Percentiles rank a stretch among this genome's conserved stretches.
phyloP scores from a whole-genome alignment of 2,888 invertebrate genomes.

The Tenthredo mesomela region DNA sequence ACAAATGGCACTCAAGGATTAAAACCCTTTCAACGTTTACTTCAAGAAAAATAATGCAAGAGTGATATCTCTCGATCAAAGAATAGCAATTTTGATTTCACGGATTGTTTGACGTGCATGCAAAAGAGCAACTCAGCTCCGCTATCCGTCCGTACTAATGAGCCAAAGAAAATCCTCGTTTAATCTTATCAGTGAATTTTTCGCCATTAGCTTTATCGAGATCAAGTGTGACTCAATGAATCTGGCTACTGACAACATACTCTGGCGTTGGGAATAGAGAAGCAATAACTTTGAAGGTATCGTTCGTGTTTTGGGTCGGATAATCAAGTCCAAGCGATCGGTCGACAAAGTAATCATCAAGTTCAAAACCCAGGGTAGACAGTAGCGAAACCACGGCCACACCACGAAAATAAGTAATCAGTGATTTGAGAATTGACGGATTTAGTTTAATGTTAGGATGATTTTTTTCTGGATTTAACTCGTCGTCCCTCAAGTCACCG shows the following conservation, averaged over 20 bases:
- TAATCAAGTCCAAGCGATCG: not conserved
- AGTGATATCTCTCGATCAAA: not conserved
- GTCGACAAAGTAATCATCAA: not conserved
- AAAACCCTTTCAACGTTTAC: not conserved
- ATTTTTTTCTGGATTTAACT: not conserved
- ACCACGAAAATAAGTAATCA: constrained; percentile 34
- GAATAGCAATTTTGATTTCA: not conserved
- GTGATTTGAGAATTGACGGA: constrained; percentile 18
- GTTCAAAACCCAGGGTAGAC: not conserved
- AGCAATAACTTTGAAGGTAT: not conserved
- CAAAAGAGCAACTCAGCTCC: not conserved
- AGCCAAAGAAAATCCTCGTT: constrained; percentile 40
- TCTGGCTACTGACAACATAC: not conserved
- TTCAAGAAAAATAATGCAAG: not conserved
- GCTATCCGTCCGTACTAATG: not conserved
- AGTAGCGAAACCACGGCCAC: constrained; percentile 31
- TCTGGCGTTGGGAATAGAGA: constrained; percentile 26
- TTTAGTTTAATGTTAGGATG: not conserved
- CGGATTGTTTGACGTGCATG: not conserved
- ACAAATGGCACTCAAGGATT: not conserved
- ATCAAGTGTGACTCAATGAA: constrained; percentile 50
- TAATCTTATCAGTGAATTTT: constrained; percentile 33
- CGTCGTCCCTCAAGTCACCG: not conserved
- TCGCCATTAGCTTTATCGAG: constrained; percentile 36
- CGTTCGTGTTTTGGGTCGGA: not conserved